A percentile compares a stretch with the other conserved stretches of the same genome.
Evolutionary conservation across 2,113 vertebrate species (phyloP).

Genomic region (Rynchops niger): DNA sequence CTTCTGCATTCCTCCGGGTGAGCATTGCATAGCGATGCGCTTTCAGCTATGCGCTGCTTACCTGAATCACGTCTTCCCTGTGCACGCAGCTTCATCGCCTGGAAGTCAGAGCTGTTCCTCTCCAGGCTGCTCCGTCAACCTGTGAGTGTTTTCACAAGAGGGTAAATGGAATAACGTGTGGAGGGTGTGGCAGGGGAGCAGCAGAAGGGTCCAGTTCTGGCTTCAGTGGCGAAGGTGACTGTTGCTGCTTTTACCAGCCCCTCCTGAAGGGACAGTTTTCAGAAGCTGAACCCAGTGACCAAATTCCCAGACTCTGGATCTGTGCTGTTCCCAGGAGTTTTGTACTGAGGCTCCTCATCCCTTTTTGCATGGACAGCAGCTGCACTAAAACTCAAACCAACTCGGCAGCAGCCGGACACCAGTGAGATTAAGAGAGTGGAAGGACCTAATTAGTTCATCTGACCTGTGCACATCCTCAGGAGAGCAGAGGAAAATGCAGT

Average conservation of each 20-base stretch:
- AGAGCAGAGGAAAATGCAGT: background rate
- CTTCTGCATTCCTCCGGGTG: constrained; percentile 29
- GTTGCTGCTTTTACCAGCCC: background rate
- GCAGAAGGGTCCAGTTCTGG: background rate
- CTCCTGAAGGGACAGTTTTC: background rate
- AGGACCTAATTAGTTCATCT: background rate
- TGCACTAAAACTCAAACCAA: background rate
- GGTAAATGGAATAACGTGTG: background rate
- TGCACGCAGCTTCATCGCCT: background rate
- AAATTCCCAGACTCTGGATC: background rate
- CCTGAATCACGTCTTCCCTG: background rate
- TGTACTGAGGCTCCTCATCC: background rate
- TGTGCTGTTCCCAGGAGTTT: background rate
- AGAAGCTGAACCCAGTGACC: constrained; percentile 6
- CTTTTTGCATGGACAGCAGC: background rate
- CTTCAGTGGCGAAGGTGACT: background rate
- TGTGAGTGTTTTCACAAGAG: background rate
- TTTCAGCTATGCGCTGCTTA: constrained; percentile 4
- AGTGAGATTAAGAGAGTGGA: background rate
- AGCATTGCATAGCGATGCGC: background rate
- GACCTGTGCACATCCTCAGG: background rate
- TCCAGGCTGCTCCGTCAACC: background rate
- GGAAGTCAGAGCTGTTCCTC: background rate
- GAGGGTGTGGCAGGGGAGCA: background rate
- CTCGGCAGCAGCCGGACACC: background rate